Evolutionary conservation across 2,888 invertebrate species (phyloP).

Genomic region (Eristalis pertinax): DNA sequence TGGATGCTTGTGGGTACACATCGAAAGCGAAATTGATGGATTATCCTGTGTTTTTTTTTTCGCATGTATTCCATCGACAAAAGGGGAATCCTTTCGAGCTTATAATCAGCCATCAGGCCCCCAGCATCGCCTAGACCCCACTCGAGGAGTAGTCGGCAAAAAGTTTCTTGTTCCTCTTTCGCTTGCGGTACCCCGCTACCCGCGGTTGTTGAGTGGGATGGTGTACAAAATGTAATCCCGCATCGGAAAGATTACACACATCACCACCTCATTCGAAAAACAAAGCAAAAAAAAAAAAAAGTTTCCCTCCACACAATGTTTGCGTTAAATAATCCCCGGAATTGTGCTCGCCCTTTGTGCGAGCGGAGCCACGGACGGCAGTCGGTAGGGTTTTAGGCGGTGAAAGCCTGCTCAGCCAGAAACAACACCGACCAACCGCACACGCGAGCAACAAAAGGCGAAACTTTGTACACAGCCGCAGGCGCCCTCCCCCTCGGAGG

Average conservation of each 20-base stretch:
- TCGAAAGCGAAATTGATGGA: background rate
- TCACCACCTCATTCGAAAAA: background rate
- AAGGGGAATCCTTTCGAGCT: background rate
- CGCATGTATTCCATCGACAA: background rate
- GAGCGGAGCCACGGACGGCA: background rate
- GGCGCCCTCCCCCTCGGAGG: background rate
- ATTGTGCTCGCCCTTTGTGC: background rate
- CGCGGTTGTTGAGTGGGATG: background rate
- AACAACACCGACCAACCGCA: background rate
- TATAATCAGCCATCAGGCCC: background rate
- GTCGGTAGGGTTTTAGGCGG: background rate
- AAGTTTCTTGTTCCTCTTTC: no score
- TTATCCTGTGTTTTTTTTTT: background rate
- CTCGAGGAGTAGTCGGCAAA: background rate
- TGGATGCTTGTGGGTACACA: background rate
- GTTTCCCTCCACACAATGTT: background rate
- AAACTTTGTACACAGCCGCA: background rate
- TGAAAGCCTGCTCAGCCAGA: background rate
- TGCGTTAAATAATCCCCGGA: background rate
- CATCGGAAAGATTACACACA: background rate
- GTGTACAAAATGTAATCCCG: background rate
- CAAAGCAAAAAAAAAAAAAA: background rate
- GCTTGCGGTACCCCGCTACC: background rate
- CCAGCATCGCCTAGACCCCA: background rate
- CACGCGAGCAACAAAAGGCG: background rate